These are phyloP conservation scores for Burhinus bistriatus DNA, from an alignment of 2,113 vertebrate genomes.

Conservation along the genomic window DNA sequence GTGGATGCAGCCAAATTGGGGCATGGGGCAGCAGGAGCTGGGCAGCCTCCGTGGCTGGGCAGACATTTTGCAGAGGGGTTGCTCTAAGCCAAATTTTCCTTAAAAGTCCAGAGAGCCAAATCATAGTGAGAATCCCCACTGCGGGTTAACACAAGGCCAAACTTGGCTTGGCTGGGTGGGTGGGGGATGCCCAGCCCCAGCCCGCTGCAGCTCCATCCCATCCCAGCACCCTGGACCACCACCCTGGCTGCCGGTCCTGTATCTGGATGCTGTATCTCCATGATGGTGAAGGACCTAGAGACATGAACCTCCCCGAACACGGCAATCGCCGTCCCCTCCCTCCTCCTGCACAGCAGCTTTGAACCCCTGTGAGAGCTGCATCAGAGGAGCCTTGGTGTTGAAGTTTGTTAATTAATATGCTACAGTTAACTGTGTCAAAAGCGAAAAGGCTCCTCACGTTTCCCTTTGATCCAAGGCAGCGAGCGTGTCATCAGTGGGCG, in stretches of 20 bases:
- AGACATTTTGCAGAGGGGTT: background rate
- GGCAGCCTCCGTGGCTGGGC: fast-evolving
- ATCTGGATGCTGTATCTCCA: fast-evolving
- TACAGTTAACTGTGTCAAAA: conserved; percentile 40
- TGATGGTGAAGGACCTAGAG: background rate
- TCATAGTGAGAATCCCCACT: background rate
- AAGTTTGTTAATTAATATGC: conserved; percentile 58
- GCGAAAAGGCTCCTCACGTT: background rate
- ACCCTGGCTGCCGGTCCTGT: fast-evolving
- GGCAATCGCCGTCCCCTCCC: background rate
- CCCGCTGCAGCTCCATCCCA: fast-evolving
- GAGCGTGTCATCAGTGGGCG: background rate
- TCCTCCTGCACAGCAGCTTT: background rate
- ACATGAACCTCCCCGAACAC: background rate
- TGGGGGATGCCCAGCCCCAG: background rate
- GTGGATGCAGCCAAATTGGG: background rate
- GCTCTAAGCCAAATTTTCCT: background rate
- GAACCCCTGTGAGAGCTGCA: conserved; percentile 11
- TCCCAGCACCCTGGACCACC: background rate
- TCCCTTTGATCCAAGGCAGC: conserved; percentile 14
- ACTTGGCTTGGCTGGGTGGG: background rate
- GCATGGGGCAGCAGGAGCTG: background rate
- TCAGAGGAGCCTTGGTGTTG: background rate
- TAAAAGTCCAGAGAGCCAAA: background rate
- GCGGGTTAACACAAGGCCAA: background rate